Base-by-base conservation (phyloP, 1,140 invertebrate species). In the Lepidurus couesii region DNA sequence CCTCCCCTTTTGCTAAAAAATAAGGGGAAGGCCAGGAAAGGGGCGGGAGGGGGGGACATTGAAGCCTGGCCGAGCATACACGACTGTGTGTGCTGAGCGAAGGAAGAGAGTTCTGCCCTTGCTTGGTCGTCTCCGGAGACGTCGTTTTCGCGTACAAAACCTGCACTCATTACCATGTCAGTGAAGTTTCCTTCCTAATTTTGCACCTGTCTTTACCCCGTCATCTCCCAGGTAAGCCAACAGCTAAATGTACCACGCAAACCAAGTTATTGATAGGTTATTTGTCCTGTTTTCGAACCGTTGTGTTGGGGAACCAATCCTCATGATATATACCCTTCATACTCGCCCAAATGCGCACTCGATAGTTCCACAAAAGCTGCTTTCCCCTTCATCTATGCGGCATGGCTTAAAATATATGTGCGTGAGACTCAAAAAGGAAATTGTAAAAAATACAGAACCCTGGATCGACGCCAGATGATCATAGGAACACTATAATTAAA, bases 101-200 rank as follows among this genome's bases (percentile, higher is more conserved):
- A 65, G 53, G 53, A 65, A 65, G 53, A n/a, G 53, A 65, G 53
- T 65, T 65, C 21, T 65, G 53, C 53, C 53, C 53, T 65, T 65
- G 53, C 53, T 65, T 65, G 53, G 53, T 65, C 53, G 53, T 65
- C 53, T 65, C 53, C 53, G 53, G 53, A 65, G 53, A 65, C 53
- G 53, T 65, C 53, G 53, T 65, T 65, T 65, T 65, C 53, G 53
- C 53, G 53, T 65, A 65, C 53, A 65, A 65, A 65, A 65, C 53
- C 53, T 65, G 53, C 53, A 65, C 21, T 65, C 16, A 65, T 65
- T 65, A 21, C 16, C 53, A 65, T 65, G 53, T 8, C 53, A 65
- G 53, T 65, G 53, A 65, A 65, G 53, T 65, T 65, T 21, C 53
- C 53, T 7, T 65, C 8, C 53, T 16, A 65, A 65, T 65, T 65